These are phyloP conservation scores for Crossocerus cetratus DNA, from an alignment of 2,888 invertebrate genomes.

Conservation along the genomic window DNA sequence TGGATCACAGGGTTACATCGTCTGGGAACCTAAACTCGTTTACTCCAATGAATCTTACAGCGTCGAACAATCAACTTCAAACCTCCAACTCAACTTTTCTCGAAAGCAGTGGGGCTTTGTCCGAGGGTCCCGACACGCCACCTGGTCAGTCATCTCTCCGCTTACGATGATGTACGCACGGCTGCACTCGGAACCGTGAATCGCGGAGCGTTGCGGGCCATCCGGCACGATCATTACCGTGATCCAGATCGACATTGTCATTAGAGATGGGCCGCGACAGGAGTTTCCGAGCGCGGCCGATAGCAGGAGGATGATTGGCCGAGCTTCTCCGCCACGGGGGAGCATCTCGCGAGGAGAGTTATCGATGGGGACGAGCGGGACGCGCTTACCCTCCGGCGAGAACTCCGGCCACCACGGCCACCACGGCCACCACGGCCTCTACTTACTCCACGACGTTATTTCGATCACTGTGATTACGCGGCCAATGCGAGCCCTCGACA, in stretches of 20 bases:
- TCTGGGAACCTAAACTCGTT: no score
- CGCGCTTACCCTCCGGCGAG: neutral
- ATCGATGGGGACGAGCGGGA: neutral
- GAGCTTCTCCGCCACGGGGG: neutral
- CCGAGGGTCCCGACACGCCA: constrained; percentile 21
- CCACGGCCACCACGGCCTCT: constrained; percentile 53
- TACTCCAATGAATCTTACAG: no score
- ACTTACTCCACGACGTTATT: constrained; percentile 60
- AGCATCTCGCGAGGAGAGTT: neutral
- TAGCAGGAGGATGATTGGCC: constrained; percentile 30
- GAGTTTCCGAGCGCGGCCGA: constrained; percentile 43
- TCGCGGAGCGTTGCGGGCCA: constrained; percentile 59
- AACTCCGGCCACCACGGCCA: constrained; percentile 25
- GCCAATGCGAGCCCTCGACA: constrained; percentile 62
- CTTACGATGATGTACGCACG: constrained; percentile 69
- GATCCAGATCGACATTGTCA: constrained; percentile 73
- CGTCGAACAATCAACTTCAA: no score
- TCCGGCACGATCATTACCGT: constrained; percentile 69
- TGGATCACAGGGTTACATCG: constrained; percentile 3
- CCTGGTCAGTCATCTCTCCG: constrained; percentile 34
- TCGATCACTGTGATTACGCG: constrained; percentile 70
- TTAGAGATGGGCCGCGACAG: constrained; percentile 66
- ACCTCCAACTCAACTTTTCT: no score
- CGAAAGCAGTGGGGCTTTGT: no score
- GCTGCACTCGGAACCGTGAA: constrained; percentile 69